Evolutionary conservation across 2,113 vertebrate genomes (phyloP).

Genomic region (Ictalurus punctatus): DNA sequence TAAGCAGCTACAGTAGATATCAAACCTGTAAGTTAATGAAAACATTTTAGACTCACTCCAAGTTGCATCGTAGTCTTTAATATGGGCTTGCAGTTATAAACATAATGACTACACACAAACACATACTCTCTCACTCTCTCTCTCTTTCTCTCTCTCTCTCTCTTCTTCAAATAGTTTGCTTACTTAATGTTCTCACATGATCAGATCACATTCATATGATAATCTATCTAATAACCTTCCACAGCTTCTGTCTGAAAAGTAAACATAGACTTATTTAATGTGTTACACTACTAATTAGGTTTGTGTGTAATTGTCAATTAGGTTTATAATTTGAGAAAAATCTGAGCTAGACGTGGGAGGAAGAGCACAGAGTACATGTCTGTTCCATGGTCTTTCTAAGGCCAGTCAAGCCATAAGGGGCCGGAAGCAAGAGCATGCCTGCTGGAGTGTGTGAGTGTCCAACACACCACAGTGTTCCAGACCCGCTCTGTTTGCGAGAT

Average conservation of each 20-base stretch:
- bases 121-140: not conserved
- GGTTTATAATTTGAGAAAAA: constrained; percentile 58
- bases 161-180: not conserved
- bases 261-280: constrained; percentile 59
- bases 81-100: constrained; percentile 3
- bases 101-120: not conserved
- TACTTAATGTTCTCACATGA: constrained; percentile 3
- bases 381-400: constrained; percentile 44
- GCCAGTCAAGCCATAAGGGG: constrained; percentile 33
- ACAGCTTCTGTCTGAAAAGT: constrained; percentile 63
- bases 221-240: constrained; percentile 65
- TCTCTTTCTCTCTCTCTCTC: not conserved
- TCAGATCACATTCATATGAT: constrained; percentile 50
- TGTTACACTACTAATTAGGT: constrained; percentile 61
- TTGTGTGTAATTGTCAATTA: constrained; percentile 72
- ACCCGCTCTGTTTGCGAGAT: constrained; percentile 50
- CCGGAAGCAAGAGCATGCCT: constrained; percentile 22
- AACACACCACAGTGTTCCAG: constrained; percentile 18
- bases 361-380: constrained; percentile 9
- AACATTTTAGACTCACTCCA: not conserved
- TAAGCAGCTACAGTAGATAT: not conserved
- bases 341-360: not conserved
- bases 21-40: not conserved
- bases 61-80: not conserved
- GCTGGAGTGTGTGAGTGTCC: constrained; percentile 35